Base-by-base conservation (phyloP, 2,113 vertebrate genomes). In the Anser cygnoides region DNA sequence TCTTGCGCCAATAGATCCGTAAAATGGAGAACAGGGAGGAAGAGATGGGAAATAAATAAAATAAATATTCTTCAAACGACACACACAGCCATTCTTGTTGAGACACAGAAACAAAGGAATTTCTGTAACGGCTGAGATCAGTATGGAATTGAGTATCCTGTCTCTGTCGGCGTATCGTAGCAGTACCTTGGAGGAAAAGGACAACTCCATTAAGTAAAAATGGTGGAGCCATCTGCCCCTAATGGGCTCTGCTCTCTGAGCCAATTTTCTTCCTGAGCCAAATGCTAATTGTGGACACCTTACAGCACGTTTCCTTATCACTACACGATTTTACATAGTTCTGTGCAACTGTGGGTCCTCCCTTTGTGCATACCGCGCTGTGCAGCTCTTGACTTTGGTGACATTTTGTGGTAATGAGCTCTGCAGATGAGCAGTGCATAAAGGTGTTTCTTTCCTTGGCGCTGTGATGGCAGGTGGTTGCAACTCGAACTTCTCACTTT, bases 1-100 rank as follows among this genome's bases (percentile, higher is more conserved):
- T 90, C 43, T 79, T 83, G 1, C n/a, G 75, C 95, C 96, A 96
- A 14, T 21, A 59, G 82, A 85, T 79, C 78, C 43, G 90, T 90
- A 88, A 91, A 95, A 77, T 37, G 66, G 84, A 95, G 71, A 87
- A 80, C 0, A 2, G 78, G 50, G 67, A 94, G 0, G 58, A 79
- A 58, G 71, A 83, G 82, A 83, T 83, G 78, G 89, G 82, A 80
- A 95, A 88, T 87, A 95, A 92, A 91, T 87, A 93, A 86, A 78
- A n/a, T 26, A 72, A 58, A 84, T 46, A 20, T 21, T 89, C 86
- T 63, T 62, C 71, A 73, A 46, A 26, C 80, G 90, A 39, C 80
- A 72, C 14, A 10, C 31, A 7, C 9, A 55, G 50, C 46, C 41
- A 10, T 84, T 81, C 83, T 54, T 59, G 55, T 58, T 57, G 83